Percentiles rank a stretch among this genome's conserved stretches.
These are phyloP conservation scores for Ormyrus labotus DNA, from an alignment of 2,888 invertebrate genomes.

Conservation along the genomic window DNA sequence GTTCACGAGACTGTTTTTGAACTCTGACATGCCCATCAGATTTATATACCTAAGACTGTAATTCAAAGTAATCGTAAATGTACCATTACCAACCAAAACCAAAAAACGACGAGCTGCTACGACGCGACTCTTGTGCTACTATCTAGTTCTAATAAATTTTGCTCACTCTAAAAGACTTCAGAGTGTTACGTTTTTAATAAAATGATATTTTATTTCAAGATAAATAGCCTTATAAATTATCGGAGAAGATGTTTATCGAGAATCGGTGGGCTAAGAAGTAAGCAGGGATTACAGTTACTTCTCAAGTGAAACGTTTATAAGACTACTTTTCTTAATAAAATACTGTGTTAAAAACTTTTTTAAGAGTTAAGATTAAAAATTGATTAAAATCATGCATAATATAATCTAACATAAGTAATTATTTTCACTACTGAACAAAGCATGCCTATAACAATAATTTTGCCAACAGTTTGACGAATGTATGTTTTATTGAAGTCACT, in stretches of 20 bases:
- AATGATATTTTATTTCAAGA: neutral
- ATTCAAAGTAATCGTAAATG: conserved; percentile 50
- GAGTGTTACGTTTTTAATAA: neutral
- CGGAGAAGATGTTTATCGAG: no score
- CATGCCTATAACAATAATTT: conserved; percentile 48
- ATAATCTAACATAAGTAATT: conserved; percentile 32
- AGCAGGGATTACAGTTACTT: no score
- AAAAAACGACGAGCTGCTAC: conserved; percentile 41
- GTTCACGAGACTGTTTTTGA: conserved; percentile 56
- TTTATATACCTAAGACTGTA: conserved; percentile 67
- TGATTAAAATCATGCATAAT: conserved; percentile 40
- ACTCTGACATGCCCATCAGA: conserved; percentile 68
- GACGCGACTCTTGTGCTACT: conserved; percentile 35
- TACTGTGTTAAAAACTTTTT: neutral
- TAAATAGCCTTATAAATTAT: conserved; percentile 5
- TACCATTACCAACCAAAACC: conserved; percentile 54
- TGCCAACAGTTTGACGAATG: conserved; percentile 9
- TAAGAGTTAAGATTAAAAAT: conserved; percentile 22
- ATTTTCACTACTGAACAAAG: conserved; percentile 49
- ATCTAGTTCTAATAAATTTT: neutral
- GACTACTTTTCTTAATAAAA: no score
- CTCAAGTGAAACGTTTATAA: no score
- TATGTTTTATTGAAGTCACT: neutral
- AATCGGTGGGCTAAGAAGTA: no score
- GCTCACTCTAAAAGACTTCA: neutral